Base-by-base conservation (phyloP, 2,888 invertebrate species). In the Aelia acuminata region DNA sequence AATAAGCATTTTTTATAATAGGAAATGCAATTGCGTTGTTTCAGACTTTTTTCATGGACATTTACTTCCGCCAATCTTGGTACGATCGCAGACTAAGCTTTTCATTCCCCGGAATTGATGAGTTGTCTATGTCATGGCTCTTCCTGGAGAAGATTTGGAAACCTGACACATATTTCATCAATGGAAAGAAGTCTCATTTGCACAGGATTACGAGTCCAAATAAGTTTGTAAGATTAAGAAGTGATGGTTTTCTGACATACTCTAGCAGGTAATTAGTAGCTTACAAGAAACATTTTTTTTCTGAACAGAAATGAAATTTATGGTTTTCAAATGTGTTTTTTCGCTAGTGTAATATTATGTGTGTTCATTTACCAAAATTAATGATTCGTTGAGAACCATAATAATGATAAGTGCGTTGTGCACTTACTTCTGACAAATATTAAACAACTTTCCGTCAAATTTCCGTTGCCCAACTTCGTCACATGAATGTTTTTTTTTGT, bases 221-320 rank as follows among this genome's bases (percentile, higher is more conserved):
- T 92, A 97, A 98, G 92, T 94, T 99, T 91, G 93, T 99, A 53
- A 93, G 99, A 89, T 96, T 99, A 90, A 96, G 96, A 91, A 96
- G 96, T 92, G 96, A 98, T 91, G 98, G 98, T 0, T 97, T 96
- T 91, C 96, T 98, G 91, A 94, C 98, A 85, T 98, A 98, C 92
- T 98, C 98, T 0, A 97, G 98, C 96, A 95, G 98, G 97, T 97
- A 93, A 91, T 91, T 4, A 18, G 31, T 70, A 18, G 11, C 39
- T 39, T 31, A 15, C 3, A 70, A 26, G 18, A n/a, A n/a, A n/a
- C n/a, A n/a, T n/a, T n/a, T n/a, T n/a, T n/a, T n/a, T n/a, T n/a
- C n/a, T n/a, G n/a, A n/a, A n/a, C n/a, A n/a, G n/a, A n/a, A n/a
- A n/a, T n/a, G n/a, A n/a, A n/a, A n/a, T n/a, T n/a, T n/a, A n/a